Base-by-base conservation (phyloP, 2,797 vertebrate species). In the Lepilemur septentrionalis region DNA sequence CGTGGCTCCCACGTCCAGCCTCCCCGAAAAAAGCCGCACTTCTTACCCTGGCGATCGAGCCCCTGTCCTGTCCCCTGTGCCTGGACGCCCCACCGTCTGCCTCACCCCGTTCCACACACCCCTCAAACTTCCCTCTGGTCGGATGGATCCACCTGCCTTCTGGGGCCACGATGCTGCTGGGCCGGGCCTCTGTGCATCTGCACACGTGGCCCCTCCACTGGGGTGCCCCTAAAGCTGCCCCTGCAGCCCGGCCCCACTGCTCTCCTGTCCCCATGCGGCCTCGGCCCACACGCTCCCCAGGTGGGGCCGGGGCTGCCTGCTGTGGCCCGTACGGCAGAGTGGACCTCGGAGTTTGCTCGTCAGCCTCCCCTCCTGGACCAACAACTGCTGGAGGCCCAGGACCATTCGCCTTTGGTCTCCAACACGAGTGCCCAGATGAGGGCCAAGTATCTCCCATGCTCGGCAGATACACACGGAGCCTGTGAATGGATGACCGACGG, bases 241-340 rank as follows among this genome's bases (percentile, higher is more conserved):
- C 9, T 6, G 0, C 10, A 1, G 67, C 9, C 50, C 6, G 7
- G 8, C 90, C n/a, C 89, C 22, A 15, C 15, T 35, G 61, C 69
- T 50, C 5, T 57, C 25, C 38, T 3, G 23, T 15, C 41, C 88
- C 20, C 20, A 28, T 28, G 12, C 17, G 59, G 52, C 30, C 48
- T 75, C 11, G 4, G 13, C n/a, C 46, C 41, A 32, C 0, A 0
- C 1, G 12, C 17, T 76, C 17, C 12, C 30, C 20, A 0, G 59
- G 43, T 0, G 0, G 59, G 52, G 23, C 4, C 0, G 1, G 69
- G 41, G 6, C 73, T 0, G 30, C 46, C 75, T 10, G 43, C 75
- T 3, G 1, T 14, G 3, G 80, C 48, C 46, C 17, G 30, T 17
- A 75, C 9, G 20, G 46, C 0, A 0, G 72, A 20, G 15, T 67